Percentiles rank a stretch among this genome's conserved stretches.
Conservation (phyloP, 2,797 vertebrate genomes). For the Glossophaga mutica region DNA sequence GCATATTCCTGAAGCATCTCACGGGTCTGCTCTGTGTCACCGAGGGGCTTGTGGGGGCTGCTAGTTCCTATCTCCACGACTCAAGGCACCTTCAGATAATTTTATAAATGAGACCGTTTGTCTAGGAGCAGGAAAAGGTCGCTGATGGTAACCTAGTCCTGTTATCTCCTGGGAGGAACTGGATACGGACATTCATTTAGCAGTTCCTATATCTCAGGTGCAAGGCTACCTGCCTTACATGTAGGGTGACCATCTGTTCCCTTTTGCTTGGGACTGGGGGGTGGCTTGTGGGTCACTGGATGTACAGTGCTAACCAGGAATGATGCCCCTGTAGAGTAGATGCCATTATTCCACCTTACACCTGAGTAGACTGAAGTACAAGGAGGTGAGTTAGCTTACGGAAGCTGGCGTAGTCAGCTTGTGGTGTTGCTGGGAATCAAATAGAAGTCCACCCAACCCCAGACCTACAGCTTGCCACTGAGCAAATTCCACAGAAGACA, state of each 20-base stretch:
- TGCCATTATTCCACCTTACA: not conserved
- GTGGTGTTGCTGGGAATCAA: not conserved
- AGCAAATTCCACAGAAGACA: not conserved
- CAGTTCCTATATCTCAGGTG: not conserved
- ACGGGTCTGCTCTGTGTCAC: not conserved
- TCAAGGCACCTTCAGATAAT: not conserved
- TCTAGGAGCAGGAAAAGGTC: not conserved
- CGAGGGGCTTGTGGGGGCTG: not conserved
- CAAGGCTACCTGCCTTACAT: not conserved
- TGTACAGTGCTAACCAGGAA: not conserved
- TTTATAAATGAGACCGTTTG: slow-evolving; percentile 1
- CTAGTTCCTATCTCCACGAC: not conserved
- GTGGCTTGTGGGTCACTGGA: not conserved
- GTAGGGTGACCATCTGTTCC: not conserved
- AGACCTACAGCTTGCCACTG: not conserved
- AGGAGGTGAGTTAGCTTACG: not conserved
- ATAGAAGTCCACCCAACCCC: not conserved
- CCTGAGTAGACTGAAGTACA: not conserved
- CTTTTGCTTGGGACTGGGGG: not conserved
- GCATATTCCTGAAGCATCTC: not conserved
- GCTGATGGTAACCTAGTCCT: not conserved
- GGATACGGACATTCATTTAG: not conserved
- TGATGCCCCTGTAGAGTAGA: not conserved
- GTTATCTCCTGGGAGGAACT: not conserved
- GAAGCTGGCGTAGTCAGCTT: not conserved